These are phyloP conservation scores for Drosophila triauraria DNA, from an alignment of 1,140 invertebrate genomes.

Conservation along the genomic window DNA sequence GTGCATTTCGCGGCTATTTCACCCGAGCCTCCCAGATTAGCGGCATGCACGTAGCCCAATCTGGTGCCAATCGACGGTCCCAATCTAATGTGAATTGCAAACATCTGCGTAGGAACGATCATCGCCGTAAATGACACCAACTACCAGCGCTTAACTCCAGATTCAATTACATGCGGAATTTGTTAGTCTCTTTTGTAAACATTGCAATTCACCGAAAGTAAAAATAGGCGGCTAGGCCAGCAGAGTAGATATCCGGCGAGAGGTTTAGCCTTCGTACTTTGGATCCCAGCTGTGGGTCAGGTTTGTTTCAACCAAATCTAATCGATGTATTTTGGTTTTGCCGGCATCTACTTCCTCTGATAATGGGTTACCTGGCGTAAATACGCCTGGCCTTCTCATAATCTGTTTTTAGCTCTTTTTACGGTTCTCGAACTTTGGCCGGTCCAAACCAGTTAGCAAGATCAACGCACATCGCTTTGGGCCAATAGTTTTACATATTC, in stretches of 20 bases:
- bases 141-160: constrained; percentile 13
- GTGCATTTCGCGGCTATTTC: constrained; percentile 36
- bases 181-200: constrained; percentile 15
- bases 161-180: constrained; percentile 27
- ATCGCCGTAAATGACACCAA: not conserved
- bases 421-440: constrained; percentile 39
- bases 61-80: not conserved
- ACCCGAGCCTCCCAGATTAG: constrained; percentile 32
- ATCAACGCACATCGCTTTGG: constrained; percentile 3
- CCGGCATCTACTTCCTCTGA: constrained; percentile 1
- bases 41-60: constrained; percentile 45
- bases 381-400: constrained; percentile 23
- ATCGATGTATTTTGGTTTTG: constrained; percentile 25
- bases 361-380: constrained; percentile 29
- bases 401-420: constrained; percentile 23
- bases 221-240: not conserved
- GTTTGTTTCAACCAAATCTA: constrained; percentile 25
- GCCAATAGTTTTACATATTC: constrained; percentile 32
- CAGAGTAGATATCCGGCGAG: not conserved
- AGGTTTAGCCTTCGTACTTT: constrained; percentile 50
- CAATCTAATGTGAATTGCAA: constrained; percentile 35
- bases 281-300: constrained; percentile 5
- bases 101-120: constrained; percentile 19
- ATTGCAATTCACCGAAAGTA: constrained; percentile 25
- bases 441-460: constrained; percentile 33